phyloP scores from a whole-genome alignment of 1,140 invertebrate species.

The Nylanderia fulva region DNA sequence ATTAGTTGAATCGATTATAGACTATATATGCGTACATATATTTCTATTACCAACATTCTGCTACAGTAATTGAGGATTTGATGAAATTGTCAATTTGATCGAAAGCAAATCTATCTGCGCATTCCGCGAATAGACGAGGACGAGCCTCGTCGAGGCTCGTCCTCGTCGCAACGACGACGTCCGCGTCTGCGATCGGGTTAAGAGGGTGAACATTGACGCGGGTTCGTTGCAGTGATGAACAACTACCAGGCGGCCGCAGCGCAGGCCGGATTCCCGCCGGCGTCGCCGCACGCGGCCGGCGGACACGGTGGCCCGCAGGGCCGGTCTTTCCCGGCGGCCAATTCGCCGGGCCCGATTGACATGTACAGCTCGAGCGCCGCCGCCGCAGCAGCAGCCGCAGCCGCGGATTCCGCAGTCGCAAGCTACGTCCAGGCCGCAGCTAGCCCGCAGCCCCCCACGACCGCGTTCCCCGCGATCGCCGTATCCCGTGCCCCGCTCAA shows the following conservation, averaged over 20 bases:
- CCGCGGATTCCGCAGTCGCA: conserved; percentile 87
- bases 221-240: conserved; percentile 94
- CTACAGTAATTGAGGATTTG: conserved; percentile 11
- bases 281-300: conserved; percentile 88
- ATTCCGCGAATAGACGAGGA: background rate
- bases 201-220: conserved; percentile 63
- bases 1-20: background rate
- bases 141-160: background rate
- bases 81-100: background rate
- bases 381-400: conserved; percentile 88
- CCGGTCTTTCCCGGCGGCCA: conserved; percentile 94
- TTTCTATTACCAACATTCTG: background rate
- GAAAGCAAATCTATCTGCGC: background rate
- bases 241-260: conserved; percentile 95
- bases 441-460: conserved; percentile 94
- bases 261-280: conserved; percentile 90
- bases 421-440: conserved; percentile 95
- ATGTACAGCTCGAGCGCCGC: conserved; percentile 94
- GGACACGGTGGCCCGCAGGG: conserved; percentile 89
- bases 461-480: conserved; percentile 95
- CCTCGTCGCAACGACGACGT: background rate
- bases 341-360: conserved; percentile 95
- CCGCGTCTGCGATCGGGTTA: background rate
- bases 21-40: no score
- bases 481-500: conserved; percentile 95